Evolutionary conservation across 2,888 invertebrate genomes (phyloP).

Genomic region (Sminthurides aquaticus): DNA sequence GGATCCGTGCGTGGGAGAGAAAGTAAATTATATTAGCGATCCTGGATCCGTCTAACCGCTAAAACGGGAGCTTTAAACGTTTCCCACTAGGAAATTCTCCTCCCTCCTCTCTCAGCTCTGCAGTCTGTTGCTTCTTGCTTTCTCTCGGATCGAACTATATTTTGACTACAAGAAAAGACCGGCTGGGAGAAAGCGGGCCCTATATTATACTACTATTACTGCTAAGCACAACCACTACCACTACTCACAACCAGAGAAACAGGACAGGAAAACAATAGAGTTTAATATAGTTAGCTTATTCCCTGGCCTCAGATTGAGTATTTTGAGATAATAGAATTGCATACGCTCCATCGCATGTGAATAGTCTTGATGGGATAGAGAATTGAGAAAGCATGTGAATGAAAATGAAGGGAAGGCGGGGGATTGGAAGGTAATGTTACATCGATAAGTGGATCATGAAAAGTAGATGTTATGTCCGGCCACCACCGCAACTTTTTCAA

Average conservation of each 20-base stretch:
- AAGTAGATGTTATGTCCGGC: background rate
- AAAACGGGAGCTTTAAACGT: background rate
- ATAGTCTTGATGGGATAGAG: background rate
- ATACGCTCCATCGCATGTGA: background rate
- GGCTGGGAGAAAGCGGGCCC: too few relatives aligned
- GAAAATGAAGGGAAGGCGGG: background rate
- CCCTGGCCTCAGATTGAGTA: slow-evolving; percentile 17
- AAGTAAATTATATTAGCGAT: background rate
- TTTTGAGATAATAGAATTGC: background rate
- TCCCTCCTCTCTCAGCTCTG: background rate
- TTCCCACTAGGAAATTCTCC: too few relatives aligned
- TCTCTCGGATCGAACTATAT: too few relatives aligned
- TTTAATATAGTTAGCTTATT: too few relatives aligned
- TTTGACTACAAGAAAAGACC: too few relatives aligned
- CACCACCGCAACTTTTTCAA: background rate
- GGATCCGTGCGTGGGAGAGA: background rate
- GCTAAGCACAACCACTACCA: too few relatives aligned
- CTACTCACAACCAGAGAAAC: too few relatives aligned
- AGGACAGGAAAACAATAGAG: too few relatives aligned
- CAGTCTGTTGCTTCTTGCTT: background rate
- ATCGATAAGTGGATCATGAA: background rate
- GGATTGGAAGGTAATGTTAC: background rate
- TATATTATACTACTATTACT: too few relatives aligned
- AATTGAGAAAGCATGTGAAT: background rate
- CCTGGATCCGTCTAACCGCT: background rate